A percentile compares a stretch with the other conserved stretches of the same genome.
phyloP scores from a whole-genome alignment of 2,888 invertebrate species.

The Psylliodes chrysocephalus region DNA sequence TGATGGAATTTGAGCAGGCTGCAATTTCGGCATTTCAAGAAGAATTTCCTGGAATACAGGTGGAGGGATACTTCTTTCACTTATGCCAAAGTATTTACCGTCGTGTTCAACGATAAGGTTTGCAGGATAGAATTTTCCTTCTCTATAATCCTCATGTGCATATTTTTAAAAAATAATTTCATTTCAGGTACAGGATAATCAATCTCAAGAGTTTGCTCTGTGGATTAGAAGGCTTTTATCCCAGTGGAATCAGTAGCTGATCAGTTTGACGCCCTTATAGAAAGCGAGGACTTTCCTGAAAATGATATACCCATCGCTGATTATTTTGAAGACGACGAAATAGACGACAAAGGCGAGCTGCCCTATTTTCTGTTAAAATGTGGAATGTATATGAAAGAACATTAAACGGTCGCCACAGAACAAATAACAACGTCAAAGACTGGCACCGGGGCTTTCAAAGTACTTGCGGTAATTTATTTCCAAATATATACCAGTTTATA shows the following conservation, averaged over 20 bases:
- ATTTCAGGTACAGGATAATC: no score
- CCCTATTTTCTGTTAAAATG: not conserved
- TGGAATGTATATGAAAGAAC: constrained; percentile 7
- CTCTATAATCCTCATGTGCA: not conserved
- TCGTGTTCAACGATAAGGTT: constrained; percentile 9
- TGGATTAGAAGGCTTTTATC: not conserved
- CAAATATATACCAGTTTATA: not conserved
- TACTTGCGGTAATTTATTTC: not conserved
- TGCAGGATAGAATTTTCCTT: constrained; percentile 3
- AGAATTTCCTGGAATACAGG: constrained; percentile 3
- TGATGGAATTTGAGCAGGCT: constrained; percentile 7
- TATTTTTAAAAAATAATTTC: no score
- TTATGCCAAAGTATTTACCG: constrained; percentile 7
- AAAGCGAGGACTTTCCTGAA: no score
- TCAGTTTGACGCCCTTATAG: not conserved
- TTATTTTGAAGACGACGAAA: not conserved
- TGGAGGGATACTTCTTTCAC: constrained; percentile 16
- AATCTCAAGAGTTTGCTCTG: not conserved
- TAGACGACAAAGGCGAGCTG: constrained; percentile 7
- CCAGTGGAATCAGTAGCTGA: constrained; percentile 3
- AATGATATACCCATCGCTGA: no score
- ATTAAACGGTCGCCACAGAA: no score
- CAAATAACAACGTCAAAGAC: no score
- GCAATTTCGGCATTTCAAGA: constrained; percentile 15
- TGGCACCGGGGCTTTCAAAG: constrained; percentile 1